Evolutionary conservation across 2,888 invertebrate species (phyloP), one percentile per base, ranked within the genome.

Genomic region (Heliconius cydno): DNA sequence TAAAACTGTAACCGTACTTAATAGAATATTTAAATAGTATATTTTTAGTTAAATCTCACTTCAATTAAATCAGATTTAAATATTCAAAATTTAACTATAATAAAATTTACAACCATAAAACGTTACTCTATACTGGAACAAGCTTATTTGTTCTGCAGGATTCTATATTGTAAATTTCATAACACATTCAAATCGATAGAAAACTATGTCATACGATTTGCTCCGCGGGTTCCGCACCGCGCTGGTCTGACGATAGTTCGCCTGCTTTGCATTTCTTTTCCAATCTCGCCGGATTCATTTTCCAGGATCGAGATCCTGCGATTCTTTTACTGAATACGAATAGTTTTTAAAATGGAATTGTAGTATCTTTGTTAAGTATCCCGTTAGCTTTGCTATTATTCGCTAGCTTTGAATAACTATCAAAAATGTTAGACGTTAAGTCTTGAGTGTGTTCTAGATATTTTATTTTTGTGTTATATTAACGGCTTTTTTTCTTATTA

Each of bases 211-310:
- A 77, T 79, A 76, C 76, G 79, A 77, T 79, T 79, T 76, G 65
- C 34, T 76, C 79, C 76, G 70, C 71, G 63, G 79, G 79, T 77
- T 63, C 71, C 76, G 73, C 72, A 72, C 74, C 78, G 78, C 74
- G 74, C 78, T 75, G 78, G 72, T 75, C 77, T 80, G 79, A 79
- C 79, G 72, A 82, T 82, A 80, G 80, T 76, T 82, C 79, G 81
- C 81, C 79, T 78, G 80, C 77, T 82, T 80, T 82, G 79, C 82
- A 82, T 82, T 82, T 82, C 80, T 82, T 82, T 82, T 82, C 80
- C 82, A 80, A 82, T 82, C 80, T 80, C 82, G 63, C 76, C 77
- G 80, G 79, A 81, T 81, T 82, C 82, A 81, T 82, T 81, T 82
- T 79, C 81, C 79, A 81, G 77, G 79, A 82, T 82, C 79, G 80